A percentile compares a stretch with the other conserved stretches of the same genome.
Conservation (phyloP, 23 tunicate genomes). For the Trididemnum miniatum region DNA sequence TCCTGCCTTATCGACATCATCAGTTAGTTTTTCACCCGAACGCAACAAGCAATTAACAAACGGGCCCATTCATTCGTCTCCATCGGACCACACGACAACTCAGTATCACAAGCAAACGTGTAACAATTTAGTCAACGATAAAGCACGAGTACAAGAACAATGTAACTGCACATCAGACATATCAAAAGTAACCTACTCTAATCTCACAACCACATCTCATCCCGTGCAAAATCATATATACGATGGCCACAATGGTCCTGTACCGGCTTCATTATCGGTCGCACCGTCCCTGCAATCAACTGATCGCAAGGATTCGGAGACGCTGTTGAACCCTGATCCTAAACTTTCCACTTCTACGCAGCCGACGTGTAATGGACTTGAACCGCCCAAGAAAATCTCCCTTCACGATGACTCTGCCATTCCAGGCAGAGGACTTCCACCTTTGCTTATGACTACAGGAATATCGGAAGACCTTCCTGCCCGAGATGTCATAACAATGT, state of each 20-base stretch:
- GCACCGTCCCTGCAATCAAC: neutral
- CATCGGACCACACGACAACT: neutral
- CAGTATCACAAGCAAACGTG: neutral
- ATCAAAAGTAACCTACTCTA: neutral
- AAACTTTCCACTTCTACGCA: neutral
- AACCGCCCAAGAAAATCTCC: conserved; percentile 19
- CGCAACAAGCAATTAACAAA: conserved; percentile 12
- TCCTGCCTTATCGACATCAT: conserved; percentile 22
- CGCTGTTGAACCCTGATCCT: neutral
- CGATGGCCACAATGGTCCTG: neutral
- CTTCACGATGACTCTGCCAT: conserved; percentile 44
- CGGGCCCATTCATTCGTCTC: conserved; percentile 3
- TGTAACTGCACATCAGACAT: neutral
- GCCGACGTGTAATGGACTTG: neutral
- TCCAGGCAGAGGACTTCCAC: conserved; percentile 66
- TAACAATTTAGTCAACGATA: neutral
- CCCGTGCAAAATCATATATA: neutral
- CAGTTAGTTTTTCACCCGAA: conserved; percentile 23
- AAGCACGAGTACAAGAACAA: neutral
- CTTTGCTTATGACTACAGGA: conserved; percentile 59
- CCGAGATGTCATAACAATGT: conserved; percentile 80
- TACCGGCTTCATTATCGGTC: neutral
- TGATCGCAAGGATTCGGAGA: neutral
- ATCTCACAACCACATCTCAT: neutral
- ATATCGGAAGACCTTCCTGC: conserved; percentile 73